A percentile compares a stretch with the other conserved stretches of the same genome.
These are phyloP conservation scores for Carterocephalus palaemon DNA, from an alignment of 2,888 invertebrate species.

Conservation along the genomic window DNA sequence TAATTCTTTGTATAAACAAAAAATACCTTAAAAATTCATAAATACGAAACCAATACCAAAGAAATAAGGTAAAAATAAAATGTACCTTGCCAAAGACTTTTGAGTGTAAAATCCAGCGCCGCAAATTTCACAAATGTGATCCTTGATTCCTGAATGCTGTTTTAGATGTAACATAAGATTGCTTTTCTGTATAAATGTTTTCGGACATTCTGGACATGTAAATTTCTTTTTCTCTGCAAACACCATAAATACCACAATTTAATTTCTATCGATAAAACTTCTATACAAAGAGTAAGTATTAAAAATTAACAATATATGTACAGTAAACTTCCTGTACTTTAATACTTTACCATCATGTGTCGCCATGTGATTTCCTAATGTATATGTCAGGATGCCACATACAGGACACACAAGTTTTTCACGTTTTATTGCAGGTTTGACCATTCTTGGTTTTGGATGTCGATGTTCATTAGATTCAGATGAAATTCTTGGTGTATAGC, in stretches of 20 bases:
- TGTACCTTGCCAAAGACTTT: conserved; percentile 69
- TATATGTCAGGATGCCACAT: conserved; percentile 71
- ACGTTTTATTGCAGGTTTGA: conserved; percentile 43
- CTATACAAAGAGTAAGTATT: no score
- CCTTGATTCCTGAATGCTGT: conserved; percentile 69
- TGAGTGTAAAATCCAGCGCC: conserved; percentile 74
- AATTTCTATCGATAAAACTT: no score
- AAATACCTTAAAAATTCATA: no score
- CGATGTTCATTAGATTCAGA: conserved; percentile 29
- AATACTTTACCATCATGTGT: conserved; percentile 67
- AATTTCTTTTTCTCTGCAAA: conserved; percentile 69
- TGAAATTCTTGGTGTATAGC: conserved; percentile 45
- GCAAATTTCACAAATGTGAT: conserved; percentile 73
- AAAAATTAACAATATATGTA: conserved; percentile 2
- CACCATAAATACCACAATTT: conserved; percentile 10
- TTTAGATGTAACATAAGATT: conserved; percentile 64
- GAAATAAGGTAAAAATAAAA: no score
- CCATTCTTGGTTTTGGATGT: background rate
- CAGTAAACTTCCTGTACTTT: background rate
- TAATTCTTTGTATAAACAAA: background rate
- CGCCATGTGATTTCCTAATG: conserved; percentile 68
- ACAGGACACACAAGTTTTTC: conserved; percentile 75
- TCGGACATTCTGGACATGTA: conserved; percentile 65
- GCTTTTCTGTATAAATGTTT: conserved; percentile 68
- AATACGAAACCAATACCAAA: no score